Conservation (phyloP, 2,888 invertebrate species). For the Omphaloscelis lunosa region DNA sequence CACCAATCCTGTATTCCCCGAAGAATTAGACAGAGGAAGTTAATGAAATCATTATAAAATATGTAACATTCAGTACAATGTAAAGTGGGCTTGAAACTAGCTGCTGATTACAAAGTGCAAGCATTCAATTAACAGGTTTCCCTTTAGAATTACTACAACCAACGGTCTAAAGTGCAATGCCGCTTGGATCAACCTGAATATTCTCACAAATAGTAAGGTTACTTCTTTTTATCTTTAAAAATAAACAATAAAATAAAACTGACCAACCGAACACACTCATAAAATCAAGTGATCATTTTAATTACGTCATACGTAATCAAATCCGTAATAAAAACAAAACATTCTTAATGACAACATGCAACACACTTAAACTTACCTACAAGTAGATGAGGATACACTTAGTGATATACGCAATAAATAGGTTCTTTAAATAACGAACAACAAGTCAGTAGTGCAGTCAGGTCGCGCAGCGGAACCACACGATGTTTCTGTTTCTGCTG, state of each 20-base stretch:
- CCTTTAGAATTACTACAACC: neutral
- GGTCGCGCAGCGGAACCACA: conserved; percentile 13
- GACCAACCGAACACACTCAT: neutral
- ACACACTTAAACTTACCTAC: neutral
- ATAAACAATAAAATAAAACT: neutral
- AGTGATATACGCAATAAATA: neutral
- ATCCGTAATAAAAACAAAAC: neutral
- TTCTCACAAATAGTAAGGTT: neutral
- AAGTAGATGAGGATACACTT: neutral
- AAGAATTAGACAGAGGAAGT: neutral
- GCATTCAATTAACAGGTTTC: neutral
- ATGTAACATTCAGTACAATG: neutral
- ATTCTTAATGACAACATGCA: conserved; percentile 8
- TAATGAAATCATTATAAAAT: neutral
- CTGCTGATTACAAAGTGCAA: neutral
- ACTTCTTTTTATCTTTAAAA: neutral
- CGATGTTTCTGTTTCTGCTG: conserved; percentile 46
- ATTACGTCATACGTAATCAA: neutral
- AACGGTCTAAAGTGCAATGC: neutral
- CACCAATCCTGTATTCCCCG: neutral
- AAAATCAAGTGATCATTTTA: neutral
- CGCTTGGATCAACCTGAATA: neutral
- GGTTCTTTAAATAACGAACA: neutral
- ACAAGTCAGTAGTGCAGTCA: neutral
- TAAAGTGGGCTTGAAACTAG: neutral